Evolutionary conservation across 92 coral and sea anemone species (phyloP).

Genomic region (Desmophyllum pertusum): DNA sequence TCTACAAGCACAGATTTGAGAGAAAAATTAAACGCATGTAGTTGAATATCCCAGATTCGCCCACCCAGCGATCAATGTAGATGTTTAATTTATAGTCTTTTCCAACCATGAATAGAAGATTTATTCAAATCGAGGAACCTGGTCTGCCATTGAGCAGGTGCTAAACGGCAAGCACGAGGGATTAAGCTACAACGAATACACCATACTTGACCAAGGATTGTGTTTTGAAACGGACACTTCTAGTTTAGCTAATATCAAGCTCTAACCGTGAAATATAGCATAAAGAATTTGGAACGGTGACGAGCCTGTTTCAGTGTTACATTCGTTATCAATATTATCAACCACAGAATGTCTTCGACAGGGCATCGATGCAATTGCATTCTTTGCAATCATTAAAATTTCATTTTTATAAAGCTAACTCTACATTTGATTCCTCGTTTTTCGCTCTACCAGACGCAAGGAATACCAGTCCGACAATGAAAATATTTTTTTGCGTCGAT

Average conservation of each 20-base stretch:
- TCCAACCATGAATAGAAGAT: constrained; percentile 16
- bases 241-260: constrained; percentile 2
- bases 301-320: neutral
- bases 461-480: neutral
- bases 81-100: constrained; percentile 45
- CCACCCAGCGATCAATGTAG: constrained; percentile 4
- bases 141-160: constrained; percentile 27
- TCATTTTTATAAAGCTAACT: constrained; percentile 18
- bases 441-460: neutral
- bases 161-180: constrained; percentile 12
- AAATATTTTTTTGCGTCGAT: neutral
- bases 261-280: neutral
- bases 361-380: constrained; percentile 29
- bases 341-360: constrained; percentile 23
- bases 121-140: constrained; percentile 39
- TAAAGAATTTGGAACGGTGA: constrained; percentile 8
- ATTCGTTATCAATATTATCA: constrained; percentile 18
- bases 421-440: neutral
- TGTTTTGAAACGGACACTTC: neutral
- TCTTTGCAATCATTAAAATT: constrained; percentile 25
- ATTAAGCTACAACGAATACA: neutral
- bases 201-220: neutral
- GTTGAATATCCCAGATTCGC: neutral
- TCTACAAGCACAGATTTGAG: neutral
- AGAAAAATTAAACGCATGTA: neutral